Evolutionary conservation across 1,140 invertebrate species (phyloP), one percentile per base, ranked within the genome.

Genomic region (Capitella teleta): DNA sequence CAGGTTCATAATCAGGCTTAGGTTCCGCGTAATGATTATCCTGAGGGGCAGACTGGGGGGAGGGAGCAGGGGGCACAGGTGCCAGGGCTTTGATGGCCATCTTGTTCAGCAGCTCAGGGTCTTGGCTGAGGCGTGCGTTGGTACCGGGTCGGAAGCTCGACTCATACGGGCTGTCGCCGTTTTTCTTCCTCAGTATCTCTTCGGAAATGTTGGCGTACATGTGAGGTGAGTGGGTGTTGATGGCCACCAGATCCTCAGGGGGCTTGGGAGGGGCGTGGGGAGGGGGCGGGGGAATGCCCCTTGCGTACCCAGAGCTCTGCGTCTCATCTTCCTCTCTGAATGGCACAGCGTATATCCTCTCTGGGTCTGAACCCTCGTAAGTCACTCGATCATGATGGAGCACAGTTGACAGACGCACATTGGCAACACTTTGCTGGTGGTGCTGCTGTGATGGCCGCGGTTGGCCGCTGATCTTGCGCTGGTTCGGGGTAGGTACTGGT

Each of bases 131-230:
- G 51, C 57, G 57, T 14, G 64, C 65, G 44, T 56, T 58, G 40
- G 52, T 60, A 6, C 63, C 62, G 30, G 67, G 67, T 52, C 64
- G 40, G 53, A 70, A 70, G 56, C 67, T 70, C 5, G 67, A 70
- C 47, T 67, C 63, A 55, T 61, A 65, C 3, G 57, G 52, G 16
- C 32, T 47, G 37, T 56, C n/a, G 57, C 57, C 16, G 25, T 52
- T 51, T 26, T 52, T 55, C 1, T 42, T 41, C 8, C 42, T 42
- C 18, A 53, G 53, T 19, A 59, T 49, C 34, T 60, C 57, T 26
- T 55, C 59, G 8, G 57, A 58, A 8, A 58, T 53, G 56, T 59
- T 64, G 19, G 58, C 52, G 41, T 63, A 63, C 16, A 58, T 52
- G 37, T 44, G 42, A 10, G 42, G 30, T 36, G 54, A 42, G 37